phyloP scores from a whole-genome alignment of 2,888 invertebrate genomes.

The Ceratothoa steindachneri region DNA sequence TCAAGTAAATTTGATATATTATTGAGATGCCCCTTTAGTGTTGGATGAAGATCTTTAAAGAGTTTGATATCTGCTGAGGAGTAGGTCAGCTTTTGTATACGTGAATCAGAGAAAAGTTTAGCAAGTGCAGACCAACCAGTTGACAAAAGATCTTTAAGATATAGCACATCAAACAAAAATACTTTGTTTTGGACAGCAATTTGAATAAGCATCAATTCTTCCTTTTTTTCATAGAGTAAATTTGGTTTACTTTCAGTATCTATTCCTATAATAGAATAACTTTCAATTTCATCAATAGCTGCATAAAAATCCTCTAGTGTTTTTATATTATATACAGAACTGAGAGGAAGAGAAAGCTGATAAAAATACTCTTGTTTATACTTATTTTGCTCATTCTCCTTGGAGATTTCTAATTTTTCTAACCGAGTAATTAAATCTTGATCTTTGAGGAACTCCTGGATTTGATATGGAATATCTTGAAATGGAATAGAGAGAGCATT shows the following conservation, averaged over 20 bases:
- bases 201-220: conserved; percentile 31
- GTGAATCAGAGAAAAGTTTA: conserved; percentile 27
- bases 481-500: no score
- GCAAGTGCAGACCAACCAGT: conserved; percentile 20
- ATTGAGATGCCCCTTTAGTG: conserved; percentile 13
- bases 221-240: conserved; percentile 23
- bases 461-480: conserved; percentile 15
- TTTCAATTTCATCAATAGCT: conserved; percentile 1
- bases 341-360: conserved; percentile 18
- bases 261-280: conserved; percentile 22
- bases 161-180: conserved; percentile 27
- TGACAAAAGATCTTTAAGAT: conserved; percentile 23
- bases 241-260: conserved; percentile 40
- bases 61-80: conserved; percentile 53
- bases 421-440: no score
- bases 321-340: conserved; percentile 18
- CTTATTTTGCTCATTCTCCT: conserved; percentile 2
- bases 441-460: conserved; percentile 12
- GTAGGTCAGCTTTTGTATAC: conserved; percentile 48
- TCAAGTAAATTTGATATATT: conserved; percentile 24
- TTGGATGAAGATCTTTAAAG: conserved; percentile 49
- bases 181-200: conserved; percentile 21
- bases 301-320: conserved; percentile 17
- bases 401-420: background rate
- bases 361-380: conserved; percentile 2